Conservation (phyloP, 2,113 vertebrate genomes). For the Diadophis punctatus region DNA sequence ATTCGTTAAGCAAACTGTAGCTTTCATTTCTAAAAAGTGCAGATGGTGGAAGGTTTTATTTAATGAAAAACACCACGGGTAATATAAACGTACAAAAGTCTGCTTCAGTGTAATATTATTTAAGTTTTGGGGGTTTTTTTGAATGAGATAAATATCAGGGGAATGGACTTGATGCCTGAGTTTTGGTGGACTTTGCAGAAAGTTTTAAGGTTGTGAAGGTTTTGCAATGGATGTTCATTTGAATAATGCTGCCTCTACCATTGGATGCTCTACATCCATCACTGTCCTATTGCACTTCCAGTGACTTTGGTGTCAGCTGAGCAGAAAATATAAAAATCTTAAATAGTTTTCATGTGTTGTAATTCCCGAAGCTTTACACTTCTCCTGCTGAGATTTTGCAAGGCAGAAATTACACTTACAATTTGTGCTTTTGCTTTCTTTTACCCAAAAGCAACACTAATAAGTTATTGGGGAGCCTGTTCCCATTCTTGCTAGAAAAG, state of each 20-base stretch:
- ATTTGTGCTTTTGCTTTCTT: not conserved
- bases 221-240: not conserved
- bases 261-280: not conserved
- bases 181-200: not conserved
- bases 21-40: not conserved
- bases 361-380: not conserved
- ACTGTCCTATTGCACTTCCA: not conserved
- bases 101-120: not conserved
- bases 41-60: not conserved
- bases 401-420: not conserved
- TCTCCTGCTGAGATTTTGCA: not conserved
- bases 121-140: not conserved
- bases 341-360: not conserved
- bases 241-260: not conserved
- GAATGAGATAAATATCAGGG: not conserved
- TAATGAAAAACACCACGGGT: not conserved
- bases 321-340: not conserved
- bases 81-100: not conserved
- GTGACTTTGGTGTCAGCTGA: not conserved
- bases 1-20: not conserved
- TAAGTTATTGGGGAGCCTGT: not conserved
- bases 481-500: not conserved
- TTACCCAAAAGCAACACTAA: not conserved
- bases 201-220: not conserved
- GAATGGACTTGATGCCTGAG: not conserved